phyloP scores from a whole-genome alignment of 2,888 invertebrate species.

The Trichopoda pennipes region DNA sequence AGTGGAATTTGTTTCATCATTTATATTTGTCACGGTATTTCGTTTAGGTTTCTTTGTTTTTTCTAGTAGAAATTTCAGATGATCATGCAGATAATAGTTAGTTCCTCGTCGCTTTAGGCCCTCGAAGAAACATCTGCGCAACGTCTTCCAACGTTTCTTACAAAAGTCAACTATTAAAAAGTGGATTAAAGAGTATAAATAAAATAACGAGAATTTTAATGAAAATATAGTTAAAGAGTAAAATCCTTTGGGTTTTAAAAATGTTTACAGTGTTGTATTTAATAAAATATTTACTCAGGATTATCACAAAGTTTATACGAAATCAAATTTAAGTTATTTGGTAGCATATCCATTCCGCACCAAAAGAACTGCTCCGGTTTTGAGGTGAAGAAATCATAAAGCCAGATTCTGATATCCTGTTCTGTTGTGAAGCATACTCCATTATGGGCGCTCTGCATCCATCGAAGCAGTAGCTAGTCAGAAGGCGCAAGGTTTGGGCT shows the following conservation, averaged over 20 bases:
- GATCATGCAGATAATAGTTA: constrained; percentile 72
- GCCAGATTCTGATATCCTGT: no score
- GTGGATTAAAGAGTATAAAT: constrained; percentile 20
- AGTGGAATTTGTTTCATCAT: constrained; percentile 26
- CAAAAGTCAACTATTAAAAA: constrained; percentile 73
- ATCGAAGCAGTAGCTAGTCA: no score
- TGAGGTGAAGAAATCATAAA: no score
- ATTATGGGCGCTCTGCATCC: no score
- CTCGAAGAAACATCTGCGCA: constrained; percentile 73
- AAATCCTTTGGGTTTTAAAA: background rate
- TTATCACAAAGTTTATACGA: no score
- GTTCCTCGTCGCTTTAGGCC: constrained; percentile 66
- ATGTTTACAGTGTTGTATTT: constrained; percentile 2
- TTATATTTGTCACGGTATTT: background rate
- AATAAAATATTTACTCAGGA: background rate
- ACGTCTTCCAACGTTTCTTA: constrained; percentile 76
- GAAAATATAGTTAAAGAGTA: background rate
- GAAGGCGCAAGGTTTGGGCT: no score
- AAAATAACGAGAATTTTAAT: background rate
- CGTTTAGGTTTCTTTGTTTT: constrained; percentile 49
- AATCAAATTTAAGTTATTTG: no score
- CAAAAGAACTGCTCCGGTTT: no score
- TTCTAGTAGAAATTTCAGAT: constrained; percentile 71
- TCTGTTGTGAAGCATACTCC: no score
- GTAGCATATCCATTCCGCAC: no score